Evolutionary conservation across 2,797 vertebrate genomes (phyloP), one percentile per base, ranked within the genome.

Genomic region (Poliocrania exsul): DNA sequence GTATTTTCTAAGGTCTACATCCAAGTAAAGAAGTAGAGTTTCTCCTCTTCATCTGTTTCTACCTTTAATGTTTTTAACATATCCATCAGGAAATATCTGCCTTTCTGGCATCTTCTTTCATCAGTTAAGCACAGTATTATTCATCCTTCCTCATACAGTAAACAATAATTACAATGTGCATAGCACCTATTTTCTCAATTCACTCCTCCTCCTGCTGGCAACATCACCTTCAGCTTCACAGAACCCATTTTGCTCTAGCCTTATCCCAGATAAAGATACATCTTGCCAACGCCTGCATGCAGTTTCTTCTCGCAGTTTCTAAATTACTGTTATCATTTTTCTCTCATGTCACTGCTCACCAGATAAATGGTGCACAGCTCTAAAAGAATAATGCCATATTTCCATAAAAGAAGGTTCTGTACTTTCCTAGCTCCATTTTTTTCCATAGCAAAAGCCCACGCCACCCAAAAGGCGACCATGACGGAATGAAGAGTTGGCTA

Each of bases 191-290:
- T 88, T 95, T 88, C 58, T 62, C 82, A 72, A 1, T 65, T 81
- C 28, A 49, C 33, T 93, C 35, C 37, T 93, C 33, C 72, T 93
- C 31, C 77, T 4, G 2, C 53, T 67, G 70, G 37, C 75, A 91
- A 54, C 50, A 88, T 86, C 62, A 74, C 44, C 37, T 78, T 90
- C 86, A 47, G 58, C 88, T 84, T 94, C 90, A 88, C n/a, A 84
- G 70, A 75, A 72, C 35, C 58, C n/a, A 79, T 84, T 81, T 66
- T 86, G 15, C 31, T 86, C n/a, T 11, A 79, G 44, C 28, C 21
- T 81, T 71, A 69, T 53, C 42, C 54, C 61, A 57, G 80, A 67
- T 53, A 92, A 74, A 71, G 75, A 42, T 17, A 46, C 20, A 38
- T 40, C 15, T 49, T 90, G 69, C 49, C 57, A 78, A 46, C 2